Evolutionary conservation across 2,113 vertebrate species (phyloP), one percentile per base, ranked within the genome.

Genomic region (Ellobius talpinus): DNA sequence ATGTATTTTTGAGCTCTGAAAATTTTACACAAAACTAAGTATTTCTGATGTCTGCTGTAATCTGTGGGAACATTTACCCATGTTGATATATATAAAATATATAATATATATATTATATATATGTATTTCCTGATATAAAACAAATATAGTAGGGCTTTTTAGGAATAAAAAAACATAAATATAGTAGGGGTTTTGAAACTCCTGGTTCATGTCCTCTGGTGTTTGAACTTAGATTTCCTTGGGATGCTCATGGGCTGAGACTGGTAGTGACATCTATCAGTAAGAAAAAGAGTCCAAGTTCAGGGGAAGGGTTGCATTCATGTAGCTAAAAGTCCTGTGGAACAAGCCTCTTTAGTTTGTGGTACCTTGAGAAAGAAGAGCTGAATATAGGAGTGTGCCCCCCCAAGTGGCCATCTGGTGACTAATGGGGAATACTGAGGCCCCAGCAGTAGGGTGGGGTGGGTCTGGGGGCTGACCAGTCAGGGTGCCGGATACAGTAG

Each of bases 1-100:
- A 55, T 17, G 26, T 42, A 63, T 91, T 88, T 95, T 96, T 91
- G 87, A 90, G 63, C 33, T 84, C 45, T 94, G 89, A 55, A 90
- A 68, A 66, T 87, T 93, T 96, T 74, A 63, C 63, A 87, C 8
- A 82, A 86, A 96, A 93, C 61, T 47, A 76, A 92, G n/a, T 50
- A 55, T 73, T 72, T 79, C 14, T 93, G 72, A 39, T 26, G 89
- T 91, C n/a, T 94, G 31, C 55, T 63, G 24, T 63, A 42, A 84
- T 84, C 17, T 13, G 31, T 50, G 31, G 63, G 58, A 47, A 74
- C 14, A 76, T 52, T 88, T 50, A 70, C 26, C 14, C 50, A 78
- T 42, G 5, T 42, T 74, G n/a, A n/a, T n/a, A n/a, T n/a, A n/a
- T n/a, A n/a, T n/a, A n/a, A n/a, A n/a, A n/a, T n/a, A n/a, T n/a